Percentiles rank a stretch among this genome's conserved stretches.
These are phyloP conservation scores for Scaptodrosophila lebanonensis DNA, from an alignment of 1,140 invertebrate species.

Conservation along the genomic window DNA sequence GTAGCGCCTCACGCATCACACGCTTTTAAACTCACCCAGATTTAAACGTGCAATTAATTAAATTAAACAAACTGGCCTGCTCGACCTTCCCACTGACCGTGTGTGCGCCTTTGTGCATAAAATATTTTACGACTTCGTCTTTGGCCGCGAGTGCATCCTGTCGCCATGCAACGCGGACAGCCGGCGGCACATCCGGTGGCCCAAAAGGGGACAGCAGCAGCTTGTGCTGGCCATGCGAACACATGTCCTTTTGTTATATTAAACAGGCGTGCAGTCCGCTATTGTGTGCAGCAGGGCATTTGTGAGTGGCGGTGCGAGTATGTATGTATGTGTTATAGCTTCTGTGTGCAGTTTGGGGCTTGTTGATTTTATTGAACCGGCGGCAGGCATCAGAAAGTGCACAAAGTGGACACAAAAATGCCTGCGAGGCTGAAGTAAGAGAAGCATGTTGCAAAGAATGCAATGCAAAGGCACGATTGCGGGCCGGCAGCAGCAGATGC, in stretches of 20 bases:
- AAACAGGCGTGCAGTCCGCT: constrained; percentile 5
- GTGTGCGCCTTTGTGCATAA: constrained; percentile 33
- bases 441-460: constrained; percentile 63
- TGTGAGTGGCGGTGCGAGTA: no score
- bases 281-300: not conserved
- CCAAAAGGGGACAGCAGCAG: not conserved
- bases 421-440: constrained; percentile 14
- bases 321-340: constrained; percentile 3
- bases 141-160: no score
- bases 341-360: constrained; percentile 19
- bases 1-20: not conserved
- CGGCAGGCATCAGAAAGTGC: constrained; percentile 57
- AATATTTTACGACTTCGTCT: constrained; percentile 26
- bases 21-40: constrained; percentile 12
- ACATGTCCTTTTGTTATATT: constrained; percentile 43
- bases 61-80: constrained; percentile 28
- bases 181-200: constrained; percentile 1
- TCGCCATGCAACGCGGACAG: not conserved
- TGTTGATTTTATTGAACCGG: constrained; percentile 66
- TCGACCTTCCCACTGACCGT: constrained; percentile 2
- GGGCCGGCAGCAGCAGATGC: constrained; percentile 12
- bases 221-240: not conserved
- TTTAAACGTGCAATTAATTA: constrained; percentile 34
- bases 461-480: constrained; percentile 51
- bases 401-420: constrained; percentile 46